Conservation (phyloP, 2,113 vertebrate genomes). For the Megaceryle maxima region DNA sequence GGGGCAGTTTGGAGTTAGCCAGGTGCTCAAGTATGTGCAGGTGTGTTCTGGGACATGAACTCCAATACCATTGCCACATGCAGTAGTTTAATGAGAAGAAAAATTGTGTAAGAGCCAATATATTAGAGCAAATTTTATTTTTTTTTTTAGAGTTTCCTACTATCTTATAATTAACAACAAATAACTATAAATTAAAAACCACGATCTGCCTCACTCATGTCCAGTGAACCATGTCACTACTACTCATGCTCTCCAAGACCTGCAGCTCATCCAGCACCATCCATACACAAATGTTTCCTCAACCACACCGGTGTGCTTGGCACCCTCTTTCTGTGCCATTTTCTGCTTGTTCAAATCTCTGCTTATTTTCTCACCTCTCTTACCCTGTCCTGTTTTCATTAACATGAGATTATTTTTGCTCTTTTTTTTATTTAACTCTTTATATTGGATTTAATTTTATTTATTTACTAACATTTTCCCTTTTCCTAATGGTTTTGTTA, state of each 20-base stretch:
- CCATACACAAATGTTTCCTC: background rate
- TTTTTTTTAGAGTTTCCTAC: background rate
- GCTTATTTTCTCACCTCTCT: background rate
- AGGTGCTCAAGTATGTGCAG: background rate
- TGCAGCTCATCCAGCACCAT: background rate
- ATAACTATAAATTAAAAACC: background rate
- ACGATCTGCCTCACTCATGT: background rate
- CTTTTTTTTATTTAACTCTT: background rate
- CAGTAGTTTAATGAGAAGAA: background rate
- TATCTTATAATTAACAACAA: background rate
- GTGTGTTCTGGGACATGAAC: background rate
- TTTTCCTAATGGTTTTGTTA: background rate
- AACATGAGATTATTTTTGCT: background rate
- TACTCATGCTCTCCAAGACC: background rate
- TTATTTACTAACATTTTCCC: background rate
- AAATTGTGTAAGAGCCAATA: background rate
- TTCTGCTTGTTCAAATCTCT: background rate
- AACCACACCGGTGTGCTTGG: fast-evolving
- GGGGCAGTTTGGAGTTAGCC: background rate
- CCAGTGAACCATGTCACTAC: background rate
- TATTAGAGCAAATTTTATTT: background rate
- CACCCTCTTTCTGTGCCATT: background rate
- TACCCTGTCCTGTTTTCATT: background rate
- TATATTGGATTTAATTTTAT: background rate
- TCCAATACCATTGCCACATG: background rate